Evolutionary conservation across 2,797 vertebrate genomes (phyloP).

Genomic region (Brachyrhaphis roseni): DNA sequence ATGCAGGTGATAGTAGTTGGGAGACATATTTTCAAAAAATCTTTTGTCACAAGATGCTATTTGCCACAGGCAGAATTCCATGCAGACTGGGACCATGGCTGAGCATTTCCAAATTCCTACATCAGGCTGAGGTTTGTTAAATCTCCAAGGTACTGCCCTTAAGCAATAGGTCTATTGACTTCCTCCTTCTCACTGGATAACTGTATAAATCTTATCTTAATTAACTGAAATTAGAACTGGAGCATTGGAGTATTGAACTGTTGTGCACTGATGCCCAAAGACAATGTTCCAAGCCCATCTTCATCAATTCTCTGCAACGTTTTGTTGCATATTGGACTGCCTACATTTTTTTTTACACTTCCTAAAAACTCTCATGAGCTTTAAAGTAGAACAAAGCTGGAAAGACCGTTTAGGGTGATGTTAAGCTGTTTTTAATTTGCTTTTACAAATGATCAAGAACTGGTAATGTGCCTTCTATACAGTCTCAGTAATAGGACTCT

Average conservation of each 20-base stretch:
- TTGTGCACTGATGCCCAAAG: background rate
- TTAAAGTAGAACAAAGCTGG: background rate
- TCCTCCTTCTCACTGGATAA: background rate
- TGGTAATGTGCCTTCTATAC: background rate
- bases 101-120: background rate
- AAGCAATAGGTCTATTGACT: background rate
- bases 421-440: slow-evolving; percentile 9
- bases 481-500: slow-evolving; percentile 7
- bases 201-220: background rate
- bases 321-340: background rate
- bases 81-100: background rate
- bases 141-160: background rate
- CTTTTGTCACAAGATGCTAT: background rate
- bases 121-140: background rate
- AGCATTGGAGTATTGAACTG: too few species aligned
- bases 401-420: background rate
- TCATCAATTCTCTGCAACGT: background rate
- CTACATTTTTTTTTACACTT: background rate
- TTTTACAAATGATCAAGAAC: slow-evolving; percentile 12
- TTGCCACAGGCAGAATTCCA: background rate
- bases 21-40: background rate
- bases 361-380: background rate
- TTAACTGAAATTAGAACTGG: background rate
- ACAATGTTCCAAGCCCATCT: background rate
- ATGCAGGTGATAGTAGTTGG: background rate